Evolutionary conservation across 2,888 invertebrate species (phyloP), one percentile per base, ranked within the genome.

Genomic region (Dorcus parallelipipedus): DNA sequence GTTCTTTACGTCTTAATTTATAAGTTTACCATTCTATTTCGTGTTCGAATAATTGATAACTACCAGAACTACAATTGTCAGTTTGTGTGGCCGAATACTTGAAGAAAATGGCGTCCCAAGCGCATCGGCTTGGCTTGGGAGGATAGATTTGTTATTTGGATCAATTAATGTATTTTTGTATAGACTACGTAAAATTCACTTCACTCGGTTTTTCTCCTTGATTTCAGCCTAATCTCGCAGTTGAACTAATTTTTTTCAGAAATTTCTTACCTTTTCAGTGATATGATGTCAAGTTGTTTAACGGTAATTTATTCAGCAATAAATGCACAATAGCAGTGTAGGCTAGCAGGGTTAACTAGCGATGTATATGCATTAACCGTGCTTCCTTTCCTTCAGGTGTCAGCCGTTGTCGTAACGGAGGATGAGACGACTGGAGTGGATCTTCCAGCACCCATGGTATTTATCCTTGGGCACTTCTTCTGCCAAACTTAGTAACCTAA

Each of bases 361-460:
- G 72, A 72, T 76, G 74, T 76, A 73, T 76, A 73, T 74, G 60
- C 64, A 73, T 72, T 81, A 81, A 79, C 80, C 76, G 77, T 77
- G 78, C 77, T 80, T 81, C 80, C 80, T 80, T 80, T 81, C 80
- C 80, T 80, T 76, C 80, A 81, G 81, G 81, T 81, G 79, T 75
- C 77, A 74, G 73, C 76, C 74, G 74, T 72, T 73, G 71, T 52
- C 61, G 64, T 66, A 64, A 59, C 48, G 60, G 65, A 65, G 60
- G 66, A 62, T 57, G 62, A 61, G 60, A 60, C 55, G 50, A 51
- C 58, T 61, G 67, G 67, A 64, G 64, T 60, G 63, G 64, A 62
- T 59, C 66, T 64, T 60, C 68, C 69, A 69, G 75, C 77, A 78
- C 79, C 81, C 80, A 81, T 81, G 81, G 81, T 81, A 81, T 80